Percentiles rank a stretch among this genome's conserved stretches.
phyloP scores from a whole-genome alignment of 1,140 invertebrate genomes.

The Macrobrachium rosenbergii region DNA sequence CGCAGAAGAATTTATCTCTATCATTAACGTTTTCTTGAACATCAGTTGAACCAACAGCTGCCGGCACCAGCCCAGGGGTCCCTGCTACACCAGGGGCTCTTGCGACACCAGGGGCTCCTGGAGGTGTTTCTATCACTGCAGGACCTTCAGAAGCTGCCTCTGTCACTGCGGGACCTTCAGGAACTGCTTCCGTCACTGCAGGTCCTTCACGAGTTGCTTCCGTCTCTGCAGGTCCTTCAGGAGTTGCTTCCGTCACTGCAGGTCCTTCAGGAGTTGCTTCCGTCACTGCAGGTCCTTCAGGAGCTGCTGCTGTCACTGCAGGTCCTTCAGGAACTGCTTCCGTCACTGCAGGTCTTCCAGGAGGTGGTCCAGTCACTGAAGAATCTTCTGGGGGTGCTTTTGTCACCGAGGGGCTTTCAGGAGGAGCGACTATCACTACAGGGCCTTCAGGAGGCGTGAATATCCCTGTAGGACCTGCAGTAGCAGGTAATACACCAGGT shows the following conservation, averaged over 20 bases:
- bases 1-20: conserved; percentile 74
- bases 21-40: not conserved
- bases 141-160: not conserved
- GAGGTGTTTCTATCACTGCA: not conserved
- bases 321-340: not conserved
- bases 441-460: not conserved
- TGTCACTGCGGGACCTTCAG: not conserved
- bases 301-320: not conserved
- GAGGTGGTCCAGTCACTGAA: not conserved
- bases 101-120: not conserved
- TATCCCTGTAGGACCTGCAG: not conserved
- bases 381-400: not conserved
- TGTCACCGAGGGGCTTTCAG: not conserved
- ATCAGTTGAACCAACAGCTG: not conserved
- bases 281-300: not conserved
- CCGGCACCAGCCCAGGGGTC: too few relatives aligned
- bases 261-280: too few relatives aligned
- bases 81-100: too few relatives aligned
- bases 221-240: too few relatives aligned
- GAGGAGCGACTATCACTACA: too few relatives aligned
- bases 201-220: too few relatives aligned
- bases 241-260: too few relatives aligned
- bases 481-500: too few relatives aligned
- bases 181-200: too few relatives aligned
- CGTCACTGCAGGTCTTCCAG: not conserved